Evolutionary conservation across 1,140 invertebrate species (phyloP).

Genomic region (Drosophila gunungcola): DNA sequence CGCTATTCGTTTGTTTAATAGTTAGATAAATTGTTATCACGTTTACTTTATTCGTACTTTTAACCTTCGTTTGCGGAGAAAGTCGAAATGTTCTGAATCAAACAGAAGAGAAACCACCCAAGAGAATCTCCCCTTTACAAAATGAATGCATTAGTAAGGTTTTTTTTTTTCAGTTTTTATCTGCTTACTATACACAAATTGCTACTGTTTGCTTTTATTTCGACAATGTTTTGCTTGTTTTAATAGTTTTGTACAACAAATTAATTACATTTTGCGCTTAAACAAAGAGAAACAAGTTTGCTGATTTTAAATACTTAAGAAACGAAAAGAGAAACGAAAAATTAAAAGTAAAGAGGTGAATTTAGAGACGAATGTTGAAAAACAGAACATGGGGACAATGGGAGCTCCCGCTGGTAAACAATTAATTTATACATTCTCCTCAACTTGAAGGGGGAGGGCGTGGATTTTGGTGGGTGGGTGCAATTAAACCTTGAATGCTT

Average conservation of each 20-base stretch:
- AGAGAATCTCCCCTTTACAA: conserved; percentile 12
- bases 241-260: conserved; percentile 72
- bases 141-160: conserved; percentile 43
- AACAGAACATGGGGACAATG: conserved; percentile 14
- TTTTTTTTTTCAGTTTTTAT: conserved; percentile 46
- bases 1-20: conserved; percentile 19
- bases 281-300: conserved; percentile 62
- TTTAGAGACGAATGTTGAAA: conserved; percentile 23
- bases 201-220: conserved; percentile 77
- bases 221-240: conserved; percentile 55
- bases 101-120: conserved; percentile 35
- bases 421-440: conserved; percentile 30
- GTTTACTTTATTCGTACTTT: conserved; percentile 33
- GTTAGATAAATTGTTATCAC: conserved; percentile 48
- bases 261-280: conserved; percentile 68
- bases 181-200: conserved; percentile 81
- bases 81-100: conserved; percentile 14
- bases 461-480: conserved; percentile 30
- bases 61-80: conserved; percentile 2
- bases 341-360: conserved; percentile 2
- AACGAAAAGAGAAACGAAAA: conserved; percentile 29
- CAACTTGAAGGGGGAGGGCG: neutral
- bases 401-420: conserved; percentile 14
- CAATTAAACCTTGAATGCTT: conserved; percentile 66
- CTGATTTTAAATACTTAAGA: conserved; percentile 66